A percentile compares a stretch with the other conserved stretches of the same genome.
These are phyloP conservation scores for Perca schrenkii DNA, from an alignment of 2,113 vertebrate species.

Conservation along the genomic window DNA sequence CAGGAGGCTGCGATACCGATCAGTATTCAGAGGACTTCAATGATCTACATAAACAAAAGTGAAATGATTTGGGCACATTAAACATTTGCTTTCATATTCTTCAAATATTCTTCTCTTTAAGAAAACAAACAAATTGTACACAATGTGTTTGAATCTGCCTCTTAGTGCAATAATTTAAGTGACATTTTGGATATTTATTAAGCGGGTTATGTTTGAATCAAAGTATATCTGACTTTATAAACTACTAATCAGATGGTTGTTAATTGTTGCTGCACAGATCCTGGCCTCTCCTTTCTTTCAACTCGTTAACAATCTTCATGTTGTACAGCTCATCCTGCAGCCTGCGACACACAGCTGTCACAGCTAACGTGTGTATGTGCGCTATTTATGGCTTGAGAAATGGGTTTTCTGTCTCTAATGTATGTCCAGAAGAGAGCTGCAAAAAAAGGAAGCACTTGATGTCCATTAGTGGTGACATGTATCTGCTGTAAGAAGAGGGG, in stretches of 20 bases:
- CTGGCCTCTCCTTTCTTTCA: conserved; percentile 83
- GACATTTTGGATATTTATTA: background rate
- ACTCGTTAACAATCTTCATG: conserved; percentile 82
- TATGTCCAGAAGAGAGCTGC: conserved; percentile 69
- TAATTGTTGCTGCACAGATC: conserved; percentile 78
- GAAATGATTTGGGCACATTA: conserved; percentile 21
- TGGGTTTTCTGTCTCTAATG: conserved; percentile 78
- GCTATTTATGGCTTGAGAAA: conserved; percentile 71
- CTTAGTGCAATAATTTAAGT: background rate
- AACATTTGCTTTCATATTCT: conserved; percentile 11
- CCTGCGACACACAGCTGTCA: conserved; percentile 66
- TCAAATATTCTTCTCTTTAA: background rate
- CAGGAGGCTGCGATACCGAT: background rate
- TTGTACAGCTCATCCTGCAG: conserved; percentile 83
- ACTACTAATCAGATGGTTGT: conserved; percentile 33
- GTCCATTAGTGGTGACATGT: conserved; percentile 85
- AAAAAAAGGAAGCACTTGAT: conserved; percentile 83
- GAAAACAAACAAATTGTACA: background rate
- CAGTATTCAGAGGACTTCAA: conserved; percentile 33
- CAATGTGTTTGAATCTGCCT: background rate
- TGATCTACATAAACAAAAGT: background rate
- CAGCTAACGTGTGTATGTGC: conserved; percentile 11
- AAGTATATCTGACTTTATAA: conserved; percentile 5
- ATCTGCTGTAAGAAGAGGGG: conserved; percentile 69
- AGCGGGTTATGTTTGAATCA: conserved; percentile 13